Base-by-base conservation (phyloP, 2,888 invertebrate species). In the Scaptodrosophila latifasciaeformis region DNA sequence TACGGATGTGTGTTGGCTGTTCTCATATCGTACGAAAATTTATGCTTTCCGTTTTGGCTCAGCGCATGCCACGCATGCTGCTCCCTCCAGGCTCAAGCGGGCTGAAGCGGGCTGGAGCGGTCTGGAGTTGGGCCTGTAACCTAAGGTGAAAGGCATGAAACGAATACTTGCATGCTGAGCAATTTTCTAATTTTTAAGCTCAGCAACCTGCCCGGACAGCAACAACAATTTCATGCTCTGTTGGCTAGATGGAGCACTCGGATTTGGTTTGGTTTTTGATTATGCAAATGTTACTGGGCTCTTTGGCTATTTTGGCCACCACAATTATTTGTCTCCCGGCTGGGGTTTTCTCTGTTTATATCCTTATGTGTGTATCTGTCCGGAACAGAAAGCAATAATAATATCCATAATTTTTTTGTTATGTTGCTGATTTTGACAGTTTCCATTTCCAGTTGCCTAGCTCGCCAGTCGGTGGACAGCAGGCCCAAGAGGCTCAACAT, bases 1-100 rank as follows among this genome's bases (percentile, higher is more conserved):
- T 75, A 78, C 74, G 72, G 72, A 80, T 72, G 72, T 77, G 80
- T 70, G 77, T 65, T 72, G 80, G 77, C 80, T 72, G 55, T 60
- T 72, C 56, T 77, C 72, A 79, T 72, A 79, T 72, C 72, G 72
- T 77, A 77, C 49, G 45, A 62, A 55, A 79, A 72, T 72, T 72
- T 72, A 72, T 72, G 80, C 67, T 72, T 72, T 72, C 72, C 80
- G 77, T 59, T 79, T 72, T 72, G 72, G 72, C 80, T 58, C 51
- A 56, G 56, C 35, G 35, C 35, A 35, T 13, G 35, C 30, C 35
- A 35, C 15, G 35, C 35, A 35, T 35, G 35, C 24, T n/a, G n/a
- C n/a, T n/a, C n/a, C n/a, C n/a, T n/a, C n/a, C n/a, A n/a, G n/a
- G n/a, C n/a, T n/a, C n/a, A n/a, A n/a, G n/a, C n/a, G n/a, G n/a